Base-by-base conservation (phyloP, 2,113 vertebrate genomes). In the Rattus rattus region DNA sequence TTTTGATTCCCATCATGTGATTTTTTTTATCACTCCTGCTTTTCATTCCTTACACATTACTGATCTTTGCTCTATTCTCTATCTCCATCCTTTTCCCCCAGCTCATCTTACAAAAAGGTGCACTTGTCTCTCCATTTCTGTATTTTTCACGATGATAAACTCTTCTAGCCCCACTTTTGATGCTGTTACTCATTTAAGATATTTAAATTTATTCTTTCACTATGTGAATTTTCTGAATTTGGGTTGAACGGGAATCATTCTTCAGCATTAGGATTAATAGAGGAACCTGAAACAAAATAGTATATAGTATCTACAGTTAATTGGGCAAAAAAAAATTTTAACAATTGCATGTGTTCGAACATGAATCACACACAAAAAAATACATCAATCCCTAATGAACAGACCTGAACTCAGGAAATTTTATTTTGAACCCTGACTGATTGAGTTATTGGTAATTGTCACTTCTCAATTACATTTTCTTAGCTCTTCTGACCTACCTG, bases 21-120 rank as follows among this genome's bases (percentile, higher is more conserved):
- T 20, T 2, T 67, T 33, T 59, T 4, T 47, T 26, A 6, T 3
- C 26, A 0, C 20, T 59, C 0, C 7, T 39, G 2, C 43, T 4
- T 19, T 6, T 24, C 43, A 3, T 88, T 67, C 54, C n/a, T 65
- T 47, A 33, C 9, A 11, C 9, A 11, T 4, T 67, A 22, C 2
- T 36, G 43, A 49, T 10, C 43, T 86, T 28, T 63, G n/a, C n/a
- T 43, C 7, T 28, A 77, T 9, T 77, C 12, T 30, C 12, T n/a
- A 5, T 13, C 43, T 77, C 9, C 3, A 22, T 36, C 54, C 2
- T 22, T 24, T 28, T 43, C 10, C 67, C 17, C 22, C 3, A 39
- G 72, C 17, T 19, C 0, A 39, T 12, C 24, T 8, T 30, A 13
- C 52, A 30, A 69, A 26, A 5, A 43, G 19, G 7, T 52, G 4